Conservation (phyloP, 2,113 vertebrate species). For the Erinaceus europaeus region DNA sequence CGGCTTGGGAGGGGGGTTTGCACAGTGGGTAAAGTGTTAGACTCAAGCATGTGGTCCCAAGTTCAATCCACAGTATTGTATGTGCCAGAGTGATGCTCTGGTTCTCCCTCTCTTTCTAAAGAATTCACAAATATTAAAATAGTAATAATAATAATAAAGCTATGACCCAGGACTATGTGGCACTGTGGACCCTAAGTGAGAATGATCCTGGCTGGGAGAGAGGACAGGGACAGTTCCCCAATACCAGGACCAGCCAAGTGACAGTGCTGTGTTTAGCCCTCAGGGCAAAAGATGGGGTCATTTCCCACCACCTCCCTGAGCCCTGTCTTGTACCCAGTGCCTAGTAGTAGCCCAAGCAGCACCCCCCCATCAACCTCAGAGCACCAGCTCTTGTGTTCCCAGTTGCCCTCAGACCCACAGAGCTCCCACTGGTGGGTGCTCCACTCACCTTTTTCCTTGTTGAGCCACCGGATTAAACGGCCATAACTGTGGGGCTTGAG, state of each 20-base stretch:
- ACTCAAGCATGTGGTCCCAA: too few relatives aligned
- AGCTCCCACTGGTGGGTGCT: too few relatives aligned
- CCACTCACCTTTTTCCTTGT: conserved; percentile 96
- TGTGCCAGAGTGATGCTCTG: too few relatives aligned
- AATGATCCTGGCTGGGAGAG: not conserved
- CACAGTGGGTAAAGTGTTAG: too few relatives aligned
- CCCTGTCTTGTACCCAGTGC: not conserved
- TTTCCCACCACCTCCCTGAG: not conserved
- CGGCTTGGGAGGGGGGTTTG: too few relatives aligned
- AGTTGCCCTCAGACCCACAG: too few relatives aligned
- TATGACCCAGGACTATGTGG: not conserved
- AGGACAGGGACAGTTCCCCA: not conserved
- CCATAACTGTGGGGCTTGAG: conserved; percentile 96
- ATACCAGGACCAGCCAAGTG: not conserved
- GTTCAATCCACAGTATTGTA: too few relatives aligned
- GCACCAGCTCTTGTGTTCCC: accelerated
- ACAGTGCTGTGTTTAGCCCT: accelerated
- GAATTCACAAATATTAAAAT: too few relatives aligned
- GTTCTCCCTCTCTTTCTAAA: too few relatives aligned
- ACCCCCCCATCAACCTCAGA: accelerated
- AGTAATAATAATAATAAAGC: too few relatives aligned
- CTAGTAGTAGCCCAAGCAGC: not conserved
- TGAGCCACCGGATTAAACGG: conserved; percentile 97
- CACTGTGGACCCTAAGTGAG: not conserved
- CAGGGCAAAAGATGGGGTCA: not conserved